Evolutionary conservation across 2,797 vertebrate species (phyloP).

Genomic region (Artibeus lituratus): DNA sequence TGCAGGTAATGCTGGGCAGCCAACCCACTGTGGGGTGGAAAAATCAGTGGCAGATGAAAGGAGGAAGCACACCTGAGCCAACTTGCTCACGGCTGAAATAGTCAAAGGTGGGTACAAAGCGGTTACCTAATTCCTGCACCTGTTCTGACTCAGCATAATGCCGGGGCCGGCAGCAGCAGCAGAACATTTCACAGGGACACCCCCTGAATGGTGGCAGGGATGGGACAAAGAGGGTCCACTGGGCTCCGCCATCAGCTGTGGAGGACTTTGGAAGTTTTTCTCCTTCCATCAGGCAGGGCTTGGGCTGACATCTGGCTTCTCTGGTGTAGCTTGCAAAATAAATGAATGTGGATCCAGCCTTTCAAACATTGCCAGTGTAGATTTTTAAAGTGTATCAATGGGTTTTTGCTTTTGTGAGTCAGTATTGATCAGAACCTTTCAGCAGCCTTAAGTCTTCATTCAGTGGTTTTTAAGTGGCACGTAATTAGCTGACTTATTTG

Average conservation of each 20-base stretch:
- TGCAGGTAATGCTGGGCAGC: neutral
- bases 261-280: neutral
- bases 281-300: neutral
- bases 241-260: neutral
- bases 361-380: neutral
- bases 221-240: neutral
- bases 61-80: neutral
- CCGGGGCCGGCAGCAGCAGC: neutral
- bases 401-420: neutral
- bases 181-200: neutral
- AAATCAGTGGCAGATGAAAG: neutral
- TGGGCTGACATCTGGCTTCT: neutral
- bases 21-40: neutral
- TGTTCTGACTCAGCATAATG: constrained; percentile 1
- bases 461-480: neutral
- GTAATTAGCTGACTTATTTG: neutral
- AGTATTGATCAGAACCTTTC: neutral
- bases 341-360: neutral
- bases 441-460: neutral
- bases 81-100: neutral
- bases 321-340: neutral
- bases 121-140: neutral
- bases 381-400: neutral
- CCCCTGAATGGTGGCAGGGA: neutral
- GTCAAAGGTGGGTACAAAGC: neutral